Evolutionary conservation across 2,888 invertebrate genomes (phyloP).

Genomic region (Molorchus minor): DNA sequence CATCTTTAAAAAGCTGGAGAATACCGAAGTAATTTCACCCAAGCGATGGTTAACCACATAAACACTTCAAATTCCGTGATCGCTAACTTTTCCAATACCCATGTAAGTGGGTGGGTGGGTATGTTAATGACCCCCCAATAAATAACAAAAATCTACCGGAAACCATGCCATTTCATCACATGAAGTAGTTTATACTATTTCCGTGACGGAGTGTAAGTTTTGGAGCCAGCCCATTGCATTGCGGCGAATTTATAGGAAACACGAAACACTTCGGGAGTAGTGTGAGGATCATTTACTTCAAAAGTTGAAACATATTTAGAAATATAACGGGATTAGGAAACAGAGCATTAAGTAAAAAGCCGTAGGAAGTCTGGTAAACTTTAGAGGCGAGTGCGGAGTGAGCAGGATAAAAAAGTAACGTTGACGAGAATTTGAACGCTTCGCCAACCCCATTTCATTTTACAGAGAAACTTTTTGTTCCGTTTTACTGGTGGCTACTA

Average conservation of each 20-base stretch:
- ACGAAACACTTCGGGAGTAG: too few species aligned
- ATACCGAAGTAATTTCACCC: too few species aligned
- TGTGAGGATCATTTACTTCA: slow-evolving; percentile 23
- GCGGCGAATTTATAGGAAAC: slow-evolving; percentile 24
- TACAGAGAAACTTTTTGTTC: slow-evolving; percentile 53
- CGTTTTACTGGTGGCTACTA: slow-evolving; percentile 33
- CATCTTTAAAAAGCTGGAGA: too few species aligned
- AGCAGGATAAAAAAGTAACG: slow-evolving; percentile 53
- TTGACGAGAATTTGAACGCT: slow-evolving; percentile 58
- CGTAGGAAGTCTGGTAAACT: slow-evolving; percentile 51
- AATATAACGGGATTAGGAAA: slow-evolving; percentile 49
- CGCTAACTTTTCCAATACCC: slow-evolving; percentile 16
- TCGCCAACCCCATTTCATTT: slow-evolving; percentile 56
- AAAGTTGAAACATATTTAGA: slow-evolving; percentile 44
- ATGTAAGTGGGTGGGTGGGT: slow-evolving; percentile 19
- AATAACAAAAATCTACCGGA: slow-evolving; percentile 23
- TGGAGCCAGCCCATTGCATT: slow-evolving; percentile 14
- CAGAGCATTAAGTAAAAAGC: slow-evolving; percentile 49
- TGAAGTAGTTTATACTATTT: slow-evolving; percentile 20
- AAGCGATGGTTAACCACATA: too few species aligned
- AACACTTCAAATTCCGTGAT: neutral
- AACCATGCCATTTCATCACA: slow-evolving; percentile 24
- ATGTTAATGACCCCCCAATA: slow-evolving; percentile 26
- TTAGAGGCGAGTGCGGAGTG: slow-evolving; percentile 48
- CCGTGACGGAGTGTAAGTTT: slow-evolving; percentile 16